phyloP scores from a whole-genome alignment of 2,888 invertebrate genomes.

The Tipula confusa region DNA sequence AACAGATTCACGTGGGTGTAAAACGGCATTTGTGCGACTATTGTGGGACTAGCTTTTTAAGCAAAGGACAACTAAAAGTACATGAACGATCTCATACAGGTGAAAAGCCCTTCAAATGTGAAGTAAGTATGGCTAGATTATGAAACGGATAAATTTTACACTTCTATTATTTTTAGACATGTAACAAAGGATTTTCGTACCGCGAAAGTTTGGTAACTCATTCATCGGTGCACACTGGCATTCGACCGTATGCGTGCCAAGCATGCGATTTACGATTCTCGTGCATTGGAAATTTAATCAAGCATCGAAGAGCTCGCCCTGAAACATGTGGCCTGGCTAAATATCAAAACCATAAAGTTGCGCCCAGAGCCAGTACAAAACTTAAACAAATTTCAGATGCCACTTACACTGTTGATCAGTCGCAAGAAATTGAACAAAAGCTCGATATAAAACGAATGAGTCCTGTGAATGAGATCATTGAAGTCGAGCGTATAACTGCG shows the following conservation, averaged over 20 bases:
- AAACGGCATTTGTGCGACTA: constrained; percentile 44
- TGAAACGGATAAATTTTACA: background rate
- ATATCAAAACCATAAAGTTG: constrained; percentile 39
- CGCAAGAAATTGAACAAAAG: background rate
- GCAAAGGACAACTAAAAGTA: constrained; percentile 42
- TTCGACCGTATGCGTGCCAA: constrained; percentile 49
- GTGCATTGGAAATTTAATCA: constrained; percentile 51
- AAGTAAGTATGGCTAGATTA: constrained; percentile 39
- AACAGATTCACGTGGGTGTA: constrained; percentile 42
- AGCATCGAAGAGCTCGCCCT: constrained; percentile 51
- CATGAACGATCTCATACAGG: constrained; percentile 45
- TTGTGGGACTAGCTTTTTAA: constrained; percentile 44
- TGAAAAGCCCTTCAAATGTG: constrained; percentile 44
- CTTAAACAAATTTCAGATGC: background rate
- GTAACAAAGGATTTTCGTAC: constrained; percentile 50
- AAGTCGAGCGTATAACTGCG: too few relatives aligned
- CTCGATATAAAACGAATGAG: too few relatives aligned
- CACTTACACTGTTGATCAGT: background rate
- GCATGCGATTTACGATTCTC: constrained; percentile 52
- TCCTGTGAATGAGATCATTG: too few relatives aligned
- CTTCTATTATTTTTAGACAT: constrained; percentile 40
- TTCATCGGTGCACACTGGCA: constrained; percentile 50
- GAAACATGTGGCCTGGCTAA: constrained; percentile 48
- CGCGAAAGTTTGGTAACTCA: constrained; percentile 52
- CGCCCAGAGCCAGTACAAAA: constrained; percentile 35